Evolutionary conservation across 2,888 invertebrate species (phyloP), one percentile per base, ranked within the genome.

Genomic region (Coelogynopora nodosa): DNA sequence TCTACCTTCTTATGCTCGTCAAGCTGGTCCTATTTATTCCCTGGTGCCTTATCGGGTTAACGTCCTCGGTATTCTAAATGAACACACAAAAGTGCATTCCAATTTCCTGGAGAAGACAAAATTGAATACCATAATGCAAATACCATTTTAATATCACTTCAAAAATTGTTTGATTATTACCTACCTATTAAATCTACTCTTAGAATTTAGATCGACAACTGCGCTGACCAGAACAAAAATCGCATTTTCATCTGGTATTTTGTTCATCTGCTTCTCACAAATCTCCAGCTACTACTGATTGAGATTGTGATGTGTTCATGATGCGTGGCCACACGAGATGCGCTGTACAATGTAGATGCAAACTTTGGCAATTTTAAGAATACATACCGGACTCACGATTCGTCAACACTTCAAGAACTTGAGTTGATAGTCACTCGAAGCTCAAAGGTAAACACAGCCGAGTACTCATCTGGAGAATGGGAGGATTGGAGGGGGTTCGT

Each of bases 11-110:
- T 49, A 49, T 49, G 49, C 49, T 49, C 49, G 49, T 49, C 49
- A 49, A 18, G 49, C 18, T 49, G 18, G 49, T 49, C 49, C 49
- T 49, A 74, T 74, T 74, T 2, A 26, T 74, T 49, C 49, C 49
- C 49, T 18, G 10, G 18, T 18, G 10, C 49, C 49, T 49, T 23
- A 74, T 74, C 18, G 74, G 74, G 74, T 74, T 13, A 74, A 74
- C 27, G 27, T 74, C 5, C 74, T 74, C 2, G 74, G 74, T 26
- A 74, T 74, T 74, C 74, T 74, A 26, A 74, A 74, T 74, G 74
- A 74, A 26, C 74, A 74, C 74, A 74, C 74, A 13, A 74, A 74
- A 74, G 74, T 74, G 27, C 74, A 74, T 10, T 74, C 74, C 27
- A 23, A 74, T 26, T 74, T 74, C 74, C 49, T 49, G 49, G 49